Evolutionary conservation across 2,888 invertebrate genomes (phyloP), one percentile per base, ranked within the genome.

Genomic region (Agonum fuliginosum): DNA sequence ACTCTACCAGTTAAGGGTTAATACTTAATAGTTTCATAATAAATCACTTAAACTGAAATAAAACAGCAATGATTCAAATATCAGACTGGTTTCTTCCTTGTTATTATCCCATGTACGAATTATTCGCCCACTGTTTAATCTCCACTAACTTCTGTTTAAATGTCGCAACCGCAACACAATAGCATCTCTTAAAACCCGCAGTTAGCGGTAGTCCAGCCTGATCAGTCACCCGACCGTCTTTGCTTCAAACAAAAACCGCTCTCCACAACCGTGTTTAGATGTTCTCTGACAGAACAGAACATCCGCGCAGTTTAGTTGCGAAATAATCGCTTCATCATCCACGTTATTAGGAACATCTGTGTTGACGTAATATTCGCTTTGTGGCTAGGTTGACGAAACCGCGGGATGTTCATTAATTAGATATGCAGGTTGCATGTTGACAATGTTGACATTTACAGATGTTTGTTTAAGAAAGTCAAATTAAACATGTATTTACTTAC

Each of bases 261-360:
- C 17, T 24, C 54, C 0, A 14, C n/a, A n/a, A n/a, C n/a, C 30
- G 1, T 10, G 51, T n/a, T 27, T 14, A 14, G 48, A 30, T 20
- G 48, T 20, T 10, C 6, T 58, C 1, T 30, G 14, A 6, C 6
- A 3, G 14, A 17, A 14, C 30, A 62, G 1, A 4, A 54, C 24
- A n/a, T n/a, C 19, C 20, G n/a, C 8, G 30, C 30, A 30, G 30
- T 30, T 30, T 30, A 17, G 58, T 62, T 34, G 30, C 58, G 17
- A 62, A 62, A 62, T 27, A 30, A 54, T 10, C 58, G 34, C 30
- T 62, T 27, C 30, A 62, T 62, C 58, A 62, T 62, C 58, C 30
- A 27, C 30, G 58, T 14, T 27, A 62, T 62, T 62, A 62, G 58
- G 34, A 62, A 30, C 58, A 62, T 62, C 58, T 62, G 58, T n/a